Conservation (phyloP, 2,888 invertebrate species). For the Beris morrisii region DNA sequence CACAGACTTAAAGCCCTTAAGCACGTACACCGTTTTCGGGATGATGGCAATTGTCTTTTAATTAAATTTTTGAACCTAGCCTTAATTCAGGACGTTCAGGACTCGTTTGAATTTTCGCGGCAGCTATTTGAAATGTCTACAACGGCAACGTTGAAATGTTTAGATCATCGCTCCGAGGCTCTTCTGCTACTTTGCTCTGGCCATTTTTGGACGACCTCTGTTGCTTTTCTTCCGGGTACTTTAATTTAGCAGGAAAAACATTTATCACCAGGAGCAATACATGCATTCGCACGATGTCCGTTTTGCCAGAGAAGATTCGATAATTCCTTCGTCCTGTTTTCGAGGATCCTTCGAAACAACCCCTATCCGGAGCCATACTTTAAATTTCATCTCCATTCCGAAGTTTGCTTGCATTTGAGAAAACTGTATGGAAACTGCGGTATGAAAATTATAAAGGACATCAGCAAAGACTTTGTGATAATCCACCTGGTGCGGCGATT, state of each 20-base stretch:
- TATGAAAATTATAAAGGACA: conserved; percentile 21
- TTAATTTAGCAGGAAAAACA: conserved; percentile 1
- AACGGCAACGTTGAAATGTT: neutral
- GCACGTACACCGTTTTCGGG: conserved; percentile 16
- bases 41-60: conserved; percentile 17
- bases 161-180: neutral
- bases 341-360: neutral
- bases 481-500: conserved; percentile 13
- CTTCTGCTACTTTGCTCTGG: neutral
- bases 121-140: conserved; percentile 3
- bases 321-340: neutral
- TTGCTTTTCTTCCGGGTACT: neutral
- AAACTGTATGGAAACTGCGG: neutral
- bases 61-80: conserved; percentile 20
- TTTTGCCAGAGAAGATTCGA: too few relatives aligned
- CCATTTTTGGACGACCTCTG: neutral
- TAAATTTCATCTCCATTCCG: too few relatives aligned
- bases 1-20: conserved; percentile 11
- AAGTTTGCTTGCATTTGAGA: too few relatives aligned
- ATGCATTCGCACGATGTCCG: too few relatives aligned
- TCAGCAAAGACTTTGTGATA: neutral
- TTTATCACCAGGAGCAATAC: neutral
- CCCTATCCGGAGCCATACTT: neutral
- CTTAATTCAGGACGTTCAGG: conserved; percentile 17
- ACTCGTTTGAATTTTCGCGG: neutral